phyloP scores from a whole-genome alignment of 1,140 invertebrate species.

The Formica selysi region DNA sequence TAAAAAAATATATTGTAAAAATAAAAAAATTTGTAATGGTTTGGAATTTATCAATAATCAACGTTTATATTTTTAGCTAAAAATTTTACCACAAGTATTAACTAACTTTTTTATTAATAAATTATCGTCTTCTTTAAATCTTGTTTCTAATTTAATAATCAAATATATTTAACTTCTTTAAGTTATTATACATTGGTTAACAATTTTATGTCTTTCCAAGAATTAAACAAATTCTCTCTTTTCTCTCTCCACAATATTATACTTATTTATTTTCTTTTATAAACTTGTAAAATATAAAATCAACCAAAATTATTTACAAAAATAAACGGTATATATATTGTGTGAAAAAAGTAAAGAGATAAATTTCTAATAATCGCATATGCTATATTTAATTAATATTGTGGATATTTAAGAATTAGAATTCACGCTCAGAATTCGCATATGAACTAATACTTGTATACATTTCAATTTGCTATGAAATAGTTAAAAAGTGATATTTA shows the following conservation, averaged over 20 bases:
- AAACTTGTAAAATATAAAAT: not conserved
- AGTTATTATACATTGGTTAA: not conserved
- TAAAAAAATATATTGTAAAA: not conserved
- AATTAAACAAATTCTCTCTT: not conserved
- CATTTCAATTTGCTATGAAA: not conserved
- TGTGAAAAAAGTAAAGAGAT: not conserved
- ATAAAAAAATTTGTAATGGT: not conserved
- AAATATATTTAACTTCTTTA: not conserved
- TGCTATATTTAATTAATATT: not conserved
- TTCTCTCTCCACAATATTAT: too few species aligned
- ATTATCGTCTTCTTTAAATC: not conserved
- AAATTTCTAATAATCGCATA: not conserved
- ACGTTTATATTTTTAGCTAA: not conserved
- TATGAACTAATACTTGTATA: not conserved
- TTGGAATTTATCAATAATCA: not conserved
- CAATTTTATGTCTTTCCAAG: not conserved
- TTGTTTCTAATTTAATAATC: not conserved
- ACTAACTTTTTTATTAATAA: conserved; percentile 18
- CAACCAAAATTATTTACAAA: not conserved
- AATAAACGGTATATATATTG: too few species aligned
- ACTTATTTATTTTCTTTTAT: not conserved
- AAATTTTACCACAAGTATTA: not conserved
- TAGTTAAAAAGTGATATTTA: not conserved
- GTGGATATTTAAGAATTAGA: not conserved
- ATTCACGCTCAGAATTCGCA: not conserved